Conservation (phyloP, 2,888 invertebrate genomes). For the Adelphocoris suturalis region DNA sequence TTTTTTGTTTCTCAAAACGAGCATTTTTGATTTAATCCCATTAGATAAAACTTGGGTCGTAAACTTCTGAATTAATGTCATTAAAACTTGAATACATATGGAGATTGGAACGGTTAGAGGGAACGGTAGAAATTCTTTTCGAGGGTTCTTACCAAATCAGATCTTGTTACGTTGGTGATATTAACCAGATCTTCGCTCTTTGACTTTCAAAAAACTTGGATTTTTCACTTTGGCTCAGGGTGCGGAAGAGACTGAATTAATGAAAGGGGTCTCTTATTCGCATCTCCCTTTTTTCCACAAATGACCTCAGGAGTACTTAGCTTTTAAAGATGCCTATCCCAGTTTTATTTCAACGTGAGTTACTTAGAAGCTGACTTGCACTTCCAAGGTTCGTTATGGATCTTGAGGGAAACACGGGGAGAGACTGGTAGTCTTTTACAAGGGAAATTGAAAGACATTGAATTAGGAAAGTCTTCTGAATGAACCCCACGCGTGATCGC, state of each 20-base stretch:
- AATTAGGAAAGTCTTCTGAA: background rate
- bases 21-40: conserved; percentile 62
- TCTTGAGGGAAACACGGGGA: background rate
- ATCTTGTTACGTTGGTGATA: conserved; percentile 52
- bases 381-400: conserved; percentile 42
- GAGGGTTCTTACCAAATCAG: conserved; percentile 63
- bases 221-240: conserved; percentile 48
- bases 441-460: background rate
- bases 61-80: conserved; percentile 65
- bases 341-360: background rate
- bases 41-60: conserved; percentile 56
- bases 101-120: conserved; percentile 48
- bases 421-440: background rate
- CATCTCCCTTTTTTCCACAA: background rate
- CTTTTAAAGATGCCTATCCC: conserved; percentile 29
- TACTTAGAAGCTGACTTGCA: conserved; percentile 60
- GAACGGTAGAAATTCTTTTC: conserved; percentile 28
- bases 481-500: background rate
- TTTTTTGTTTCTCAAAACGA: conserved; percentile 23
- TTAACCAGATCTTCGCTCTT: conserved; percentile 58
- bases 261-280: conserved; percentile 48
- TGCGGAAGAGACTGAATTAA: conserved; percentile 60
- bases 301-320: conserved; percentile 45
- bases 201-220: conserved; percentile 57
- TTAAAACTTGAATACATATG: conserved; percentile 68